A percentile compares a stretch with the other conserved stretches of the same genome.
Evolutionary conservation across 2,888 invertebrate species (phyloP).

Genomic region (Phania funesta): DNA sequence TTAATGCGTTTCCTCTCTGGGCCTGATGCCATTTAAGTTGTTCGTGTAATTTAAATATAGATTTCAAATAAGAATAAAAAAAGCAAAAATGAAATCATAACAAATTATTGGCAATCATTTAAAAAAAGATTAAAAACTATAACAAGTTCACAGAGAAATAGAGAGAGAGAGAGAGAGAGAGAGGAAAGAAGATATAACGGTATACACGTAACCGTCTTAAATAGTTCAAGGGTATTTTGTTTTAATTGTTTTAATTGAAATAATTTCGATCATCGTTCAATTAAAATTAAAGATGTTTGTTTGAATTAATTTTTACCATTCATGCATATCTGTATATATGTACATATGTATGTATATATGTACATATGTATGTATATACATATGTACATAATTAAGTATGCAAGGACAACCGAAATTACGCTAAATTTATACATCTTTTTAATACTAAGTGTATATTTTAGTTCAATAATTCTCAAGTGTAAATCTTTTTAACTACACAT

Average conservation of each 20-base stretch:
- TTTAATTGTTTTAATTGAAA: conserved; percentile 8
- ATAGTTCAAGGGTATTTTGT: conserved; percentile 55
- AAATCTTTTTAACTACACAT: no score
- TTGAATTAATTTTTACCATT: no score
- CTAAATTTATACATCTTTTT: conserved; percentile 26
- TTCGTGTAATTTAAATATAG: conserved; percentile 17
- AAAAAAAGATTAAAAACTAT: not conserved
- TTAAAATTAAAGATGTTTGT: no score
- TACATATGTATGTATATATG: not conserved
- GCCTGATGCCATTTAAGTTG: conserved; percentile 15
- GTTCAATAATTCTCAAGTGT: no score
- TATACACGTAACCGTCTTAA: conserved; percentile 7
- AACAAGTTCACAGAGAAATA: not conserved
- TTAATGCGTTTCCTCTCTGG: conserved; percentile 63
- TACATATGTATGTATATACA: not conserved
- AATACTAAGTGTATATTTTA: no score
- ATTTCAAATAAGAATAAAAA: conserved; percentile 13
- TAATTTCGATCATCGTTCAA: not conserved
- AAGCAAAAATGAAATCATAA: conserved; percentile 40
- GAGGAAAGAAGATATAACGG: not conserved
- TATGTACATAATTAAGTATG: not conserved
- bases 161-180: not conserved
- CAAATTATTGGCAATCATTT: conserved; percentile 42
- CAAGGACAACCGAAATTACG: no score
- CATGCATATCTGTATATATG: no score